Conservation (phyloP, 2,888 invertebrate species). For the Philhelius pedissequus region DNA sequence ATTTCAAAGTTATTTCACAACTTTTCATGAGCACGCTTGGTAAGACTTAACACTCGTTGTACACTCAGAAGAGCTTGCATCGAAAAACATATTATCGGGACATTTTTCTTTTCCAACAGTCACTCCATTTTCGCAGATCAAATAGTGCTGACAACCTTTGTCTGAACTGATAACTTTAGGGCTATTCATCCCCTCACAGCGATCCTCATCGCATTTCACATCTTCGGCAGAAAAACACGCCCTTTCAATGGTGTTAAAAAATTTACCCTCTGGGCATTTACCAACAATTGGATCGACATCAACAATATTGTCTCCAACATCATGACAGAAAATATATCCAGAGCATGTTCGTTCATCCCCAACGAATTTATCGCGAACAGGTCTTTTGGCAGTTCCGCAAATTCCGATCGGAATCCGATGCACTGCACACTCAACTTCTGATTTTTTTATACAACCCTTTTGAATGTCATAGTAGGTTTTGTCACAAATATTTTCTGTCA, state of each 20-base stretch:
- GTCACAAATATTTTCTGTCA: slow-evolving; percentile 47
- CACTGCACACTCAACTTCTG: slow-evolving; percentile 69
- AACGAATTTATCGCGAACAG: slow-evolving; percentile 71
- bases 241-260: slow-evolving; percentile 70
- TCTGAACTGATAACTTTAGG: slow-evolving; percentile 67
- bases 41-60: neutral
- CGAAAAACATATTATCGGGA: slow-evolving; percentile 62
- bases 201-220: slow-evolving; percentile 70
- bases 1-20: neutral
- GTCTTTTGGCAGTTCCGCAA: slow-evolving; percentile 73
- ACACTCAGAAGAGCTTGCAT: slow-evolving; percentile 60
- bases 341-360: slow-evolving; percentile 73
- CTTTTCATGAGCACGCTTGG: neutral
- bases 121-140: slow-evolving; percentile 65
- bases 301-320: slow-evolving; percentile 70
- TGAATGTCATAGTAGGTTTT: slow-evolving; percentile 70
- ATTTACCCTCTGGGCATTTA: slow-evolving; percentile 70
- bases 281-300: slow-evolving; percentile 71
- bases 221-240: slow-evolving; percentile 67
- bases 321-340: slow-evolving; percentile 74
- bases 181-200: slow-evolving; percentile 70
- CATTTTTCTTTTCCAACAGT: slow-evolving; percentile 57
- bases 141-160: slow-evolving; percentile 70
- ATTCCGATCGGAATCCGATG: slow-evolving; percentile 71
- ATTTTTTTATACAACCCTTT: slow-evolving; percentile 69